Evolutionary conservation across 2,113 vertebrate species (phyloP).

Genomic region (Nesogale talazaci): DNA sequence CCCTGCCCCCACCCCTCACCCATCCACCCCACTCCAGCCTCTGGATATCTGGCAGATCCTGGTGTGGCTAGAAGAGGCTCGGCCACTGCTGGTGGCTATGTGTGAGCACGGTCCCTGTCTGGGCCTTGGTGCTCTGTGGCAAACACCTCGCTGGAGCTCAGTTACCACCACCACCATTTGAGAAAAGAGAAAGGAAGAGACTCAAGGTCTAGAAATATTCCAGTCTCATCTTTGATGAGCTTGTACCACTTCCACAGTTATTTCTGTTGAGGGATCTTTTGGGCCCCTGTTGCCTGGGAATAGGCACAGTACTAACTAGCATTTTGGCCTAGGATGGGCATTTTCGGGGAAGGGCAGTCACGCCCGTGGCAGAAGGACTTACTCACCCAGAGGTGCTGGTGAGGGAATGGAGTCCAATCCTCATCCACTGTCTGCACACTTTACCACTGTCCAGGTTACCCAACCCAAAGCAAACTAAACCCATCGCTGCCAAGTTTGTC

Average conservation of each 20-base stretch:
- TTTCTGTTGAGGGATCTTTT: accelerated
- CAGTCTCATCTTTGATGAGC: background rate
- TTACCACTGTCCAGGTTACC: background rate
- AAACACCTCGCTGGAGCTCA: background rate
- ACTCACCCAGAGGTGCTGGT: background rate
- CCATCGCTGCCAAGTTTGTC: background rate
- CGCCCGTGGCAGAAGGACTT: background rate
- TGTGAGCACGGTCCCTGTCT: background rate
- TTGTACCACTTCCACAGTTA: background rate
- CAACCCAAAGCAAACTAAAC: background rate
- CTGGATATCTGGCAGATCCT: background rate
- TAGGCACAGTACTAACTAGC: background rate
- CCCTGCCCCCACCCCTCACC: background rate
- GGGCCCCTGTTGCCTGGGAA: background rate
- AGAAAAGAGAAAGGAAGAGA: background rate
- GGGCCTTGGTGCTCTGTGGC: accelerated
- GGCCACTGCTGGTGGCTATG: background rate
- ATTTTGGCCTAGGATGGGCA: background rate
- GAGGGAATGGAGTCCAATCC: no score
- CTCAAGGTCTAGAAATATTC: background rate
- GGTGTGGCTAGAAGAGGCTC: background rate
- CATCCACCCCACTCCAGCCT: background rate
- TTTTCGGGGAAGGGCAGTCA: background rate
- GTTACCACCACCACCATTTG: background rate
- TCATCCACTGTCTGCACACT: no score